These are phyloP conservation scores for Congeria kusceri DNA, from an alignment of 2,888 invertebrate species.

Conservation along the genomic window DNA sequence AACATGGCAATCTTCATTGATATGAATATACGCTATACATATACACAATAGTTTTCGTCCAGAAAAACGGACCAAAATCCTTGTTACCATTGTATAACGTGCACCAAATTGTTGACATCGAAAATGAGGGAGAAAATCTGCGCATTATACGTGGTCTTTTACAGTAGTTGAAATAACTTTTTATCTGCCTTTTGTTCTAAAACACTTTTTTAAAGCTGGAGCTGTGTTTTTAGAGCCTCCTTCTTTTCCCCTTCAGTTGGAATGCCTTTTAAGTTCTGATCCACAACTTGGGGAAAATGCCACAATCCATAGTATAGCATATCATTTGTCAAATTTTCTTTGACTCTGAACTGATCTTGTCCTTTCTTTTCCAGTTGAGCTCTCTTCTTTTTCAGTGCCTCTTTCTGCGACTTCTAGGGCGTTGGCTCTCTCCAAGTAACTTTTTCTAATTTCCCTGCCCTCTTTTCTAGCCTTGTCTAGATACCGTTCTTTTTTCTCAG, in stretches of 20 bases:
- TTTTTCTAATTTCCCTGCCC: constrained; percentile 20
- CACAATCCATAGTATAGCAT: constrained; percentile 41
- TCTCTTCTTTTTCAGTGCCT: constrained; percentile 19
- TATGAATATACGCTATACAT: too few species aligned
- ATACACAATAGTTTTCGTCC: too few species aligned
- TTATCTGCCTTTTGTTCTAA: constrained; percentile 38
- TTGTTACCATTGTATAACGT: too few species aligned
- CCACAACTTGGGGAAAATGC: constrained; percentile 35
- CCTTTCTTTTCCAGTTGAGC: constrained; percentile 15
- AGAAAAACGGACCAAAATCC: too few species aligned
- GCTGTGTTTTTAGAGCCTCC: constrained; percentile 32
- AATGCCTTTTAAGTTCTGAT: constrained; percentile 9
- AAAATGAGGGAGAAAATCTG: too few species aligned
- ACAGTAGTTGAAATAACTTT: constrained; percentile 40
- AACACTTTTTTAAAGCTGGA: constrained; percentile 31
- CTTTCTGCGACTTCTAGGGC: background rate
- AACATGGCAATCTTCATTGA: too few species aligned
- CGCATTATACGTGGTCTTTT: too few species aligned
- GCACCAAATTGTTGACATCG: too few species aligned
- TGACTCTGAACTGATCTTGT: background rate
- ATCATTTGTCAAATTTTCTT: constrained; percentile 11
- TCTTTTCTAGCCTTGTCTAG: constrained; percentile 33
- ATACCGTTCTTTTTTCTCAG: constrained; percentile 10
- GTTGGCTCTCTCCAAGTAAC: constrained; percentile 11
- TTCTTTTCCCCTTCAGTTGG: constrained; percentile 10